phyloP scores from a whole-genome alignment of 2,113 vertebrate genomes.

The Sinocyclocheilus rhinocerous region DNA sequence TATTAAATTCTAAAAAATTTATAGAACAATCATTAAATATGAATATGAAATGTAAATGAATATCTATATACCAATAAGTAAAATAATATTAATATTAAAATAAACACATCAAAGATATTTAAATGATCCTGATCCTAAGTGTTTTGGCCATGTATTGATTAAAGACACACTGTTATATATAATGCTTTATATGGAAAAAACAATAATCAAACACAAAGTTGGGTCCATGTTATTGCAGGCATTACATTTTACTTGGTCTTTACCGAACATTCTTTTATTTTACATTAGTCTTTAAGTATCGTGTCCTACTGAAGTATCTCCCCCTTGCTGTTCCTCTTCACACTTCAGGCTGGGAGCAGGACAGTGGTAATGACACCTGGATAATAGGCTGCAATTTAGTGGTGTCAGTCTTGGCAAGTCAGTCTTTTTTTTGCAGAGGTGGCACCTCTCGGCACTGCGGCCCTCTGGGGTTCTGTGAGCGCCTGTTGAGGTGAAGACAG shows the following conservation, averaged over 20 bases:
- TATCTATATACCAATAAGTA: too few species aligned
- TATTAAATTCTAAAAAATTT: too few species aligned
- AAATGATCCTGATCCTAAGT: too few species aligned
- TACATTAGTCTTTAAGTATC: not conserved
- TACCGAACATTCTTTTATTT: not conserved
- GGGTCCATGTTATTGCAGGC: not conserved
- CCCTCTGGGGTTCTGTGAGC: conserved; percentile 26
- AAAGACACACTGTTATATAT: too few species aligned
- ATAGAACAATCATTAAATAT: not conserved
- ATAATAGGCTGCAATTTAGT: conserved; percentile 84
- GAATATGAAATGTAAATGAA: not conserved
- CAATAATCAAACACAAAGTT: too few species aligned
- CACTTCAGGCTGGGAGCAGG: conserved; percentile 73
- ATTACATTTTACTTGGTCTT: not conserved
- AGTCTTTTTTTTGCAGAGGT: conserved; percentile 71
- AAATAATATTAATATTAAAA: not conserved
- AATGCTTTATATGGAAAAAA: too few species aligned
- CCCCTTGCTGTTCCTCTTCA: conserved; percentile 36
- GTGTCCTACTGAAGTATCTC: not conserved
- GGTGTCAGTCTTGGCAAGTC: conserved; percentile 79
- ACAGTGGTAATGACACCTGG: conserved; percentile 78
- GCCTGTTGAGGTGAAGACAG: conserved; percentile 12
- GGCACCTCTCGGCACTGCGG: conserved; percentile 54
- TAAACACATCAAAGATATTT: not conserved
- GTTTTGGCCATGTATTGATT: too few species aligned